Evolutionary conservation across 2,797 vertebrate genomes (phyloP).

Genomic region (Fistularia commersonii): DNA sequence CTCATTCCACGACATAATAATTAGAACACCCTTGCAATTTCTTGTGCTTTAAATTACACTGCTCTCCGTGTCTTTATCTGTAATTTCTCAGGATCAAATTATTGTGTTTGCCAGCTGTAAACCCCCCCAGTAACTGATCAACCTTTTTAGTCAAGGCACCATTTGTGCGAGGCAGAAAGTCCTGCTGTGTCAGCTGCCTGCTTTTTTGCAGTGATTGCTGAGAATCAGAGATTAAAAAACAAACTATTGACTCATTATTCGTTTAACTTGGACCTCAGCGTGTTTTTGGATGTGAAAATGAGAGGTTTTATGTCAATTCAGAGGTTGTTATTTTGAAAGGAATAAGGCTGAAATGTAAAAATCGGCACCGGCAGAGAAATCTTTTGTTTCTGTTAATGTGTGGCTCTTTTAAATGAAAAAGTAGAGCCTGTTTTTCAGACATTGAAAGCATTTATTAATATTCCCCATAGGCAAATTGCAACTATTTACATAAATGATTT

Average conservation of each 20-base stretch:
- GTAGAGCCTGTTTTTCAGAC: too few relatives aligned
- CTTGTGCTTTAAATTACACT: too few relatives aligned
- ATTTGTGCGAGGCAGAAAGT: constrained; percentile 6
- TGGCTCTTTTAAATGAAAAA: too few relatives aligned
- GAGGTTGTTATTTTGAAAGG: constrained; percentile 1
- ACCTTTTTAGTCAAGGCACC: constrained; percentile 1
- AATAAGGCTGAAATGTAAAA: background rate
- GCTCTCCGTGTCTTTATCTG: background rate
- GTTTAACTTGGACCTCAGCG: constrained; percentile 16
- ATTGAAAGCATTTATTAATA: too few relatives aligned
- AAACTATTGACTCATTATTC: constrained; percentile 28
- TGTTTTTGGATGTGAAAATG: constrained; percentile 37
- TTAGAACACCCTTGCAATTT: too few relatives aligned
- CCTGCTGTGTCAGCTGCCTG: constrained; percentile 6
- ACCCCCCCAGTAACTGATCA: constrained; percentile 9
- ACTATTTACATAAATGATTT: too few relatives aligned
- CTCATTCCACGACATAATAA: too few relatives aligned
- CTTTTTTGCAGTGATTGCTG: constrained; percentile 15
- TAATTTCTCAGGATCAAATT: background rate
- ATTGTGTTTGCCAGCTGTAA: background rate
- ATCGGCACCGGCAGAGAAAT: too few relatives aligned
- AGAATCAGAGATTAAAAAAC: background rate
- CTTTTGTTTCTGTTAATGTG: too few relatives aligned
- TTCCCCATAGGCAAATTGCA: too few relatives aligned
- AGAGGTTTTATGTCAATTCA: constrained; percentile 2